These are phyloP conservation scores for Rhagoletis pomonella DNA, from an alignment of 1,140 invertebrate genomes.

Conservation along the genomic window DNA sequence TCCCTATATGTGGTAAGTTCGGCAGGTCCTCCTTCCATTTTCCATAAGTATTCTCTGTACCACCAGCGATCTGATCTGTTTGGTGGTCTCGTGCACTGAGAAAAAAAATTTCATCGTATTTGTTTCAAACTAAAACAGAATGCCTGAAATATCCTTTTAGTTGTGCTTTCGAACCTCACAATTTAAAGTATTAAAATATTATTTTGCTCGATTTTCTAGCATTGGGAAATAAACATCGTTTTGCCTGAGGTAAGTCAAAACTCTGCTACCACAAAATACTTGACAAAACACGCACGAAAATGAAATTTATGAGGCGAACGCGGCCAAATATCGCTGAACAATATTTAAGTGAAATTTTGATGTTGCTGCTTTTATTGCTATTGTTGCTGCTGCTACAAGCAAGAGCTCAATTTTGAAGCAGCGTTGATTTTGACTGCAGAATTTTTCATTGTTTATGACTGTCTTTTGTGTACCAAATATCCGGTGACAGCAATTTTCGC, in stretches of 20 bases:
- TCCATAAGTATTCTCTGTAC: too few species aligned
- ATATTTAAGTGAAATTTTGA: not conserved
- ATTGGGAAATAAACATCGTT: not conserved
- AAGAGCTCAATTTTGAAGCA: too few species aligned
- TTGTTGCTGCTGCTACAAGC: too few species aligned
- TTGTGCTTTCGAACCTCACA: too few species aligned
- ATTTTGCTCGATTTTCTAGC: not conserved
- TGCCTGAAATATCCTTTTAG: too few species aligned
- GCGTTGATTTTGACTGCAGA: not conserved
- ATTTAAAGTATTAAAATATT: not conserved
- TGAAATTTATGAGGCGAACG: not conserved
- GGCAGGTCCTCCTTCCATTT: too few species aligned
- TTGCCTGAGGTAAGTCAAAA: not conserved
- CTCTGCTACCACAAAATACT: not conserved
- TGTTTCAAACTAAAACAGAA: too few species aligned
- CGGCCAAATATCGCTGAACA: not conserved
- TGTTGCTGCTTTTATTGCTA: too few species aligned
- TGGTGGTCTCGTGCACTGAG: too few species aligned
- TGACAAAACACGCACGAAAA: conserved; percentile 3
- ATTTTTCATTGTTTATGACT: conserved; percentile 1
- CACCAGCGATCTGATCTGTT: too few species aligned
- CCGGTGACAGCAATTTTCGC: conserved; percentile 39
- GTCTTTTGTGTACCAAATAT: not conserved
- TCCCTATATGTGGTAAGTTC: too few species aligned
- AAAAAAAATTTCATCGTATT: too few species aligned